Evolutionary conservation across 1,140 invertebrate species (phyloP), one percentile per base, ranked within the genome.

Genomic region (Pseudachorutes palmiensis): DNA sequence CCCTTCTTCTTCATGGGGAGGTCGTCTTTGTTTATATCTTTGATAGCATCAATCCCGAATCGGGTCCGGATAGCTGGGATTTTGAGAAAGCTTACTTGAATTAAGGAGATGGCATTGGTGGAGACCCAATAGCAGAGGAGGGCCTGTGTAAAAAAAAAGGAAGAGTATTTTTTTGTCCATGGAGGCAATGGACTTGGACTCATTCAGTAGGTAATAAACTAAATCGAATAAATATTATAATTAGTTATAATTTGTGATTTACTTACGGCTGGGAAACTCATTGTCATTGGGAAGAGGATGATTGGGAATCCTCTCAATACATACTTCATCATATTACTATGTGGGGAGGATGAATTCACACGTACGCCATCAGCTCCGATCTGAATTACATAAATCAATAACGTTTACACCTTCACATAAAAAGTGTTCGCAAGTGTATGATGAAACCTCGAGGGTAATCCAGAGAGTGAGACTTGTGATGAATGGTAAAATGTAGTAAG

Each of bases 41-140:
- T 75, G 65, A 86, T 68, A 36, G 77, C 76, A 16, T 90, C 87
- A 72, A 98, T 94, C 61, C 89, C 87, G 49, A 94, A 90, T 72
- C 84, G 88, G 26, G 83, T 79, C 74, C 89, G 80, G 1, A 97
- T 84, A 48, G 77, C 75, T 16, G 90, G 86, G 64, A 92, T 83
- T 78, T 83, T 88, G 12, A 98, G 79, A 58, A 96, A 45, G 14
- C 82, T 81, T 24, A 90, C 88, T 86, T 97, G 93, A 0, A 81
- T 57, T 3, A 98, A 74, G 0, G 94, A 95, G 66, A 96, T 85
- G n/a, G 88, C 81, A 77, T 98, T 98, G 64, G 86, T 89, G 30
- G 88, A 86, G 32, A 84, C 81, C 95, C 95, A 98, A 76, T 98
- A 98, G 45, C 87, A 86, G 28, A 94, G 80, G 74, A 98, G 86